A percentile compares a stretch with the other conserved stretches of the same genome.
Evolutionary conservation across 2,888 invertebrate genomes (phyloP).

Genomic region (Drosophila subquinaria): DNA sequence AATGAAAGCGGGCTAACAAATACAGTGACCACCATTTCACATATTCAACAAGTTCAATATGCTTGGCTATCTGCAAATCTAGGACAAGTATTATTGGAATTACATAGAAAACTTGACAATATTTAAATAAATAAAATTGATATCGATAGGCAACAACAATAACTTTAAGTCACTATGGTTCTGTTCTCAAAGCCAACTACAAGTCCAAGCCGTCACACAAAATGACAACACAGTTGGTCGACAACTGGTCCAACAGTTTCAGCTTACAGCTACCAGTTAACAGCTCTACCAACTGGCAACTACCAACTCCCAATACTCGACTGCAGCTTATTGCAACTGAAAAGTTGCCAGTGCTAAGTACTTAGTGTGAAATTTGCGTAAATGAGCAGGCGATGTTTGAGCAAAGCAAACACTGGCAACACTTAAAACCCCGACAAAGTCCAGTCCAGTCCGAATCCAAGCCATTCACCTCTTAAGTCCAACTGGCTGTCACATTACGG

Average conservation of each 20-base stretch:
- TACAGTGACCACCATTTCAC: conserved; percentile 7
- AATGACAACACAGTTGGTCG: conserved; percentile 14
- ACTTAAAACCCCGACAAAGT: conserved; percentile 4
- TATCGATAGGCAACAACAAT: neutral
- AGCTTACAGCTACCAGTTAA: conserved; percentile 22
- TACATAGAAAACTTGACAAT: neutral
- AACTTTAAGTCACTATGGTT: neutral
- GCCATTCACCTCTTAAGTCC: conserved; percentile 71
- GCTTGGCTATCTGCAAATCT: neutral
- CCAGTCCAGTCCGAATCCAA: conserved; percentile 23
- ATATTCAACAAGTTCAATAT: conserved; percentile 4
- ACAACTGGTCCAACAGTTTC: conserved; percentile 54
- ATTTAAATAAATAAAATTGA: neutral
- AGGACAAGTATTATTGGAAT: conserved; percentile 4
- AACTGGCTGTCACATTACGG: conserved; percentile 50
- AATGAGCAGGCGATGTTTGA: conserved; percentile 45
- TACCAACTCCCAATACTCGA: conserved; percentile 4
- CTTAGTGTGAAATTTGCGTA: conserved; percentile 74
- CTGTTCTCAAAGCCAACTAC: neutral
- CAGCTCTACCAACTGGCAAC: neutral
- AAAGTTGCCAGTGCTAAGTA: conserved; percentile 49
- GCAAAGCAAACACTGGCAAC: conserved; percentile 37
- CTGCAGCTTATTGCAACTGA: conserved; percentile 47
- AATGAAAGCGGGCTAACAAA: conserved; percentile 12
- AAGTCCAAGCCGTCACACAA: conserved; percentile 6